Evolutionary conservation across 2,888 invertebrate genomes (phyloP).

Genomic region (Aleiodes testaceus): DNA sequence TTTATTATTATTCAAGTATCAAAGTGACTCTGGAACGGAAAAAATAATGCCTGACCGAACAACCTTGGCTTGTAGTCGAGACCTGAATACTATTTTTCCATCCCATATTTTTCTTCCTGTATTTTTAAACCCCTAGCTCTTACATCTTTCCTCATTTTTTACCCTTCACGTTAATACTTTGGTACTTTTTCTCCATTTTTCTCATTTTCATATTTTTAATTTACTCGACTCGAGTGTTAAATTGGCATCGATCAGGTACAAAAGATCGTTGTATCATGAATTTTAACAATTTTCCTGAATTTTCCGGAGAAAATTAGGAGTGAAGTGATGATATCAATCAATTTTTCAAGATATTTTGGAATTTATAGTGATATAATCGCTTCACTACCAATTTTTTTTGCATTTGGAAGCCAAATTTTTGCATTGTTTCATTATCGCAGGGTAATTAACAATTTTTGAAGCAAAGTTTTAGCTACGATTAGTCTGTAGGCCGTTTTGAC

Average conservation of each 20-base stretch:
- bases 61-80: conserved; percentile 23
- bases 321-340: too few species aligned
- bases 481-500: conserved; percentile 59
- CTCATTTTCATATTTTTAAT: background rate
- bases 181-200: background rate
- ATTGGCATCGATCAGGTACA: conserved; percentile 47
- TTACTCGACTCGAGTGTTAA: conserved; percentile 32
- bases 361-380: too few species aligned
- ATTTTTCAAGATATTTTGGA: too few species aligned
- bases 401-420: conserved; percentile 30
- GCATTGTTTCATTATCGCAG: background rate
- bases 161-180: conserved; percentile 35
- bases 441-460: too few species aligned
- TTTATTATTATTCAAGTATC: conserved; percentile 3
- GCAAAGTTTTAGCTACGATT: conserved; percentile 51
- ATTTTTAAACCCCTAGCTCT: too few species aligned
- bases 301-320: background rate
- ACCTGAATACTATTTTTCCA: conserved; percentile 23
- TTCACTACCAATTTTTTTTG: background rate
- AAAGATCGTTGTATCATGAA: conserved; percentile 48
- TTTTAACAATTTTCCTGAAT: conserved; percentile 14
- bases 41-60: conserved; percentile 27
- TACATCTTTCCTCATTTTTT: conserved; percentile 25
- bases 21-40: conserved; percentile 14
- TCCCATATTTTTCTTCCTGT: conserved; percentile 9